A percentile compares a stretch with the other conserved stretches of the same genome.
These are phyloP conservation scores for Sandelia bainsii DNA, from an alignment of 2,797 vertebrate species.

Conservation along the genomic window DNA sequence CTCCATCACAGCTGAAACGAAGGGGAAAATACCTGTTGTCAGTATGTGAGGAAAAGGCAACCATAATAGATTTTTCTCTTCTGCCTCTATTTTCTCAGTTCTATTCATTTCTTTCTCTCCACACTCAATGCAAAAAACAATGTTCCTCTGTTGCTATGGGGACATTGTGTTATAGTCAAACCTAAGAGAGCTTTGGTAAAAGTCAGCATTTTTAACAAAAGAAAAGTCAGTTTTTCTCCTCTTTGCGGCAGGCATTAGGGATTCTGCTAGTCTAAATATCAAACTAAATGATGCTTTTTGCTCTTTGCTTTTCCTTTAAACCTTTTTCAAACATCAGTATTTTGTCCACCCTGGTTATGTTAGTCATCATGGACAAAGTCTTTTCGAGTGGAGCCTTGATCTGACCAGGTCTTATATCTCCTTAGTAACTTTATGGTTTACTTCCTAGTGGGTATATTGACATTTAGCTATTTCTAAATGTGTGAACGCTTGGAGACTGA, in stretches of 20 bases:
- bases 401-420: background rate
- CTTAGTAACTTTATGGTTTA: background rate
- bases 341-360: background rate
- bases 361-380: too few species aligned
- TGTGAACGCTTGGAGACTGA: background rate
- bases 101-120: constrained; percentile 17
- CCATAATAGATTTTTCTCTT: constrained; percentile 40
- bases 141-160: constrained; percentile 31
- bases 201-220: constrained; percentile 31
- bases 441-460: background rate
- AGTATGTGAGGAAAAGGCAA: constrained; percentile 30
- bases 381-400: too few species aligned
- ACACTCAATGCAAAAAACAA: constrained; percentile 21
- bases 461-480: too few species aligned
- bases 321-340: background rate
- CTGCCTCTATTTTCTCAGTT: constrained; percentile 5
- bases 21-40: constrained; percentile 48
- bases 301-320: constrained; percentile 7
- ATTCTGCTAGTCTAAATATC: background rate
- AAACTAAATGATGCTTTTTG: constrained; percentile 16
- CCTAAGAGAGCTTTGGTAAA: constrained; percentile 7
- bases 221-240: constrained; percentile 18
- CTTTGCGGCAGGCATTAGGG: background rate
- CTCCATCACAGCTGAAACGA: constrained; percentile 53
- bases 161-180: constrained; percentile 25